Conservation (phyloP, 92 coral and sea anemone genomes). For the Parazoanthus atlanticus region DNA sequence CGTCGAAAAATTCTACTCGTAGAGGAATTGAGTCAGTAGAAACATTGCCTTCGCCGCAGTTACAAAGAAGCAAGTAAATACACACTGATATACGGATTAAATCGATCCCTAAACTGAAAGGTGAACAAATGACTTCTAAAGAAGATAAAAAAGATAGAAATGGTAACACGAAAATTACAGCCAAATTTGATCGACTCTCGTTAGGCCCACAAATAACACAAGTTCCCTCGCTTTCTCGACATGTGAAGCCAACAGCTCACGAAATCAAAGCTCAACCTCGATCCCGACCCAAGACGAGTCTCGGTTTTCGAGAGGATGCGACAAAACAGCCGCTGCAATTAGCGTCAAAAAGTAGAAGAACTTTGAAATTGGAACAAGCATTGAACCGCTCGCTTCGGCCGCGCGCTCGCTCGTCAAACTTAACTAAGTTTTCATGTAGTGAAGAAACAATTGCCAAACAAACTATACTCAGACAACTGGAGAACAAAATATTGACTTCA, state of each 20-base stretch:
- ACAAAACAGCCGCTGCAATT: neutral
- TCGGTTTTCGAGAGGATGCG: neutral
- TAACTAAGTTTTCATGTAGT: neutral
- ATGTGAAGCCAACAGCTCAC: neutral
- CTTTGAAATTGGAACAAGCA: neutral
- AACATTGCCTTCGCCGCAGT: neutral
- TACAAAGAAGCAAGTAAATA: neutral
- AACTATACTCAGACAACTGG: neutral
- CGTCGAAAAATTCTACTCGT: neutral
- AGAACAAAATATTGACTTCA: neutral
- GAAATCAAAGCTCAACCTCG: neutral
- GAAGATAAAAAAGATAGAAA: neutral
- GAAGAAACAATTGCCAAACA: slow-evolving; percentile 14
- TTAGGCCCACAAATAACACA: neutral
- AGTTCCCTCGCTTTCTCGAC: neutral
- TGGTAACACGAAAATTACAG: neutral
- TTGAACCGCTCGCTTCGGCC: neutral
- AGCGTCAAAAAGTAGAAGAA: neutral
- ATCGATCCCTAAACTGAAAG: neutral
- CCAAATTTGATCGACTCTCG: neutral
- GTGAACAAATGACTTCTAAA: neutral
- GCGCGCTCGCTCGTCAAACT: neutral
- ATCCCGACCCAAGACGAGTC: neutral
- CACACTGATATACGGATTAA: too few relatives aligned
- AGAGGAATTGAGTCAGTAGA: neutral